These are phyloP conservation scores for Augochlorella aurata DNA, from an alignment of 2,888 invertebrate genomes.

Conservation along the genomic window DNA sequence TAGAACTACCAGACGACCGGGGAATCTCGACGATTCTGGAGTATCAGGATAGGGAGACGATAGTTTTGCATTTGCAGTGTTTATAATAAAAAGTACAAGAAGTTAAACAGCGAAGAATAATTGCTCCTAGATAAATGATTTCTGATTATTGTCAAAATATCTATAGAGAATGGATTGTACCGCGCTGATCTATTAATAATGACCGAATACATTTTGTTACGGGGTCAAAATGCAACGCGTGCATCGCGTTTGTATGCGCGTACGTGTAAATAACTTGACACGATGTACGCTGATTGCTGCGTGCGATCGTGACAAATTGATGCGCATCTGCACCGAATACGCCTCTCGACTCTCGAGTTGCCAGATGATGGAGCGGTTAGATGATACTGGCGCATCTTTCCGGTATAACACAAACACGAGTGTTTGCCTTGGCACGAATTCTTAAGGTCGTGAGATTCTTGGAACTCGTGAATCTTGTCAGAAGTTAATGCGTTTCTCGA, in stretches of 20 bases:
- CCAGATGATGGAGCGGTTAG: slow-evolving; percentile 37
- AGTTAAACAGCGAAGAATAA: too few relatives aligned
- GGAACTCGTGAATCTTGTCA: not conserved
- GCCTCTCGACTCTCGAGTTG: slow-evolving; percentile 17
- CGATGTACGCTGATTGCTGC: not conserved
- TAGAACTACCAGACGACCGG: not conserved
- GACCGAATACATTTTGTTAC: not conserved
- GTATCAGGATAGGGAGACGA: too few relatives aligned
- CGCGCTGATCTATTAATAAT: not conserved
- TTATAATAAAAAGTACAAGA: too few relatives aligned
- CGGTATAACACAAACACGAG: slow-evolving; percentile 8
- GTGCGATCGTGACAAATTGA: slow-evolving; percentile 15
- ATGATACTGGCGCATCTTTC: slow-evolving; percentile 23
- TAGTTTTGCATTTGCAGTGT: too few relatives aligned
- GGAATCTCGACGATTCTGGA: not conserved
- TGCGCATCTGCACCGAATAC: slow-evolving; percentile 21
- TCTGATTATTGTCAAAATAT: not conserved
- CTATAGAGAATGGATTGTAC: not conserved
- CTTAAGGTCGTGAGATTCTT: not conserved
- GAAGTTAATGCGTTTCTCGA: not conserved
- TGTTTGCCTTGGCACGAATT: slow-evolving; percentile 57
- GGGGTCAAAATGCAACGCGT: not conserved
- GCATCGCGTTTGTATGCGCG: not conserved
- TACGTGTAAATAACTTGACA: not conserved
- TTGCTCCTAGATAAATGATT: not conserved